Conservation (phyloP, 2,797 vertebrate genomes). For the Phoxinus dragarum region DNA sequence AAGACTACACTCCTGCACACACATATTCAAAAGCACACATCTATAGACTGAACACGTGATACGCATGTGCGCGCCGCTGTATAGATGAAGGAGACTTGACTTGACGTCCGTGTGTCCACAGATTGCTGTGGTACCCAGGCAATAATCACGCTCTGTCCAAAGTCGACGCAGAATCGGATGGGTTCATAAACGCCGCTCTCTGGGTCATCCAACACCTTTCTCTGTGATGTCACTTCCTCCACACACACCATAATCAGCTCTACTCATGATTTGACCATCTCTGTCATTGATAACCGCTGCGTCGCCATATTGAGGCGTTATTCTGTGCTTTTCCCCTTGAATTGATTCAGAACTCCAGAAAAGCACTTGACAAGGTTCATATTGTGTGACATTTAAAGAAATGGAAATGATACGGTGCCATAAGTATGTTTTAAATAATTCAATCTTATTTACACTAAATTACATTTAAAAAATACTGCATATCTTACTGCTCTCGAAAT, state of each 20-base stretch:
- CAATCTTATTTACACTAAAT: not conserved
- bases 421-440: not conserved
- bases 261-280: not conserved
- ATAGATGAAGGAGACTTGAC: no score
- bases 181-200: slow-evolving; percentile 90
- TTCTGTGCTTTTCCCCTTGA: not conserved
- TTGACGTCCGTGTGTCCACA: slow-evolving; percentile 61
- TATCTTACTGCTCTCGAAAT: not conserved
- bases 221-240: slow-evolving; percentile 63
- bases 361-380: not conserved
- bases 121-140: slow-evolving; percentile 91
- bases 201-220: slow-evolving; percentile 88
- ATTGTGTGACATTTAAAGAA: not conserved
- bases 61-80: no score
- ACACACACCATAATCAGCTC: not conserved
- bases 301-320: not conserved
- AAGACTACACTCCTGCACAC: no score
- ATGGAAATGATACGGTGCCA: not conserved
- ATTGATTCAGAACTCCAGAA: not conserved
- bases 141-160: slow-evolving; percentile 91
- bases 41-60: no score
- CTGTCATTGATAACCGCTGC: not conserved
- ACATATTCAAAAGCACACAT: no score
- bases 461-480: not conserved
- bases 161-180: slow-evolving; percentile 91